Conservation (phyloP, 2,113 vertebrate species). For the Daphoenositta chrysoptera region DNA sequence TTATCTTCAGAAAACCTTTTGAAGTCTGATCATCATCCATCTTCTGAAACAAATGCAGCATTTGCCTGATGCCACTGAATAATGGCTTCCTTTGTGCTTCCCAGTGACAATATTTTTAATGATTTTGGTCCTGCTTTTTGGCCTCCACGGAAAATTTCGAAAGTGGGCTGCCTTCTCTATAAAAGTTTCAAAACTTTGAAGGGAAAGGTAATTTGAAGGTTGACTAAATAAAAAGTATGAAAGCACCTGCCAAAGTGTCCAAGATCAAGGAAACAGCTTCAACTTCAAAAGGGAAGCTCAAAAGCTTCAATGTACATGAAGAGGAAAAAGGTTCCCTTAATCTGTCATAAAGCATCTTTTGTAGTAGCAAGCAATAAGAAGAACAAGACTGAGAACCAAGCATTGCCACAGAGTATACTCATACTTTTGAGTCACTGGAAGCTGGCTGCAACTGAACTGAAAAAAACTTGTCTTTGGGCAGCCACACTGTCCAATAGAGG, state of each 20-base stretch:
- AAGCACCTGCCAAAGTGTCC: slow-evolving; percentile 17
- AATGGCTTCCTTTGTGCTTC: not conserved
- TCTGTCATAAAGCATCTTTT: slow-evolving; percentile 43
- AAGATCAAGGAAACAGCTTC: slow-evolving; percentile 20
- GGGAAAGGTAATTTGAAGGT: slow-evolving; percentile 21
- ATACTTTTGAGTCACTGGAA: not conserved
- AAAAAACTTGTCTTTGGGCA: not conserved
- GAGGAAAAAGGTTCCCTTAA: slow-evolving; percentile 13
- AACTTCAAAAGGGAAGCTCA: slow-evolving; percentile 32
- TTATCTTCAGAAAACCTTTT: not conserved
- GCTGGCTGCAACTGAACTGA: not conserved
- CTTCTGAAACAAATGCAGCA: not conserved
- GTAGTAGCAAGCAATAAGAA: not conserved
- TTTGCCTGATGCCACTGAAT: not conserved
- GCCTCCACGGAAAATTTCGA: not conserved
- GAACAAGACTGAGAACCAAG: not conserved
- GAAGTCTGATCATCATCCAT: not conserved
- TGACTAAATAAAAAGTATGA: slow-evolving; percentile 43
- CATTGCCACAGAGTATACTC: not conserved
- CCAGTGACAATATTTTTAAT: not conserved
- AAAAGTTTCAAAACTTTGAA: slow-evolving; percentile 40
- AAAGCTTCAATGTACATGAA: not conserved
- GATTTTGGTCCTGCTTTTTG: slow-evolving; percentile 22
- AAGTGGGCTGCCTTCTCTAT: not conserved
- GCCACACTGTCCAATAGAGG: not conserved